Base-by-base conservation (phyloP, 2,113 vertebrate genomes). In the Boleophthalmus pectinirostris region DNA sequence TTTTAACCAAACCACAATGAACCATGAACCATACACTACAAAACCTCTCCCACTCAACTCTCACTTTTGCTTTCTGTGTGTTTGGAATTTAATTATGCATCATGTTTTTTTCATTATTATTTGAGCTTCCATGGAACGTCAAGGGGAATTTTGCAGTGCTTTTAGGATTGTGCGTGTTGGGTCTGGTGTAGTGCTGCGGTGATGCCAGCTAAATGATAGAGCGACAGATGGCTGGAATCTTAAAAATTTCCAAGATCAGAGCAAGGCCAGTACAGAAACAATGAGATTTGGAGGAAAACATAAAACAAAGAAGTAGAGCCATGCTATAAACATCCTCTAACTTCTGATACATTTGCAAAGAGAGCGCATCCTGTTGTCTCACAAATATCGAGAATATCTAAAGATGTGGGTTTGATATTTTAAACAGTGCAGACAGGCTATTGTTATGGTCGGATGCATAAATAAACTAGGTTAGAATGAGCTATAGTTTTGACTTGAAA, bases 191-290 rank as follows among this genome's bases (percentile, higher is more conserved):
- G 70, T 67, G 77, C 72, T 72, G 72, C 18, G 56, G 38, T 51
- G 75, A 71, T 88, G 78, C 84, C 73, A 79, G 66, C 74, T 77
- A 90, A 90, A 87, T 86, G 85, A 90, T 65, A 87, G 82, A 73
- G 60, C 73, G 83, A 81, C 85, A 87, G 80, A 91, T 90, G 86
- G 83, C 66, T 86, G 90, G 90, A 91, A 91, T 89, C 87, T 76
- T 13, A 78, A 87, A 90, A 88, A 86, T 86, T 84, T 61, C 72
- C 82, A 76, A 89, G 89, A 85, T 90, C 86, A 85, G 87, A 89
- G 88, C 84, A 85, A 89, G 87, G 82, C 78, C 79, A 80, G 25
- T 38, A 35, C 69, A 83, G 77, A 79, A 78, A 86, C 79, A 83
- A 85, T 78, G 68, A 82, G 82, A 91, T 83, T 83, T 79, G 33